phyloP scores from a whole-genome alignment of 2,888 invertebrate species.

The Taenaris catops region DNA sequence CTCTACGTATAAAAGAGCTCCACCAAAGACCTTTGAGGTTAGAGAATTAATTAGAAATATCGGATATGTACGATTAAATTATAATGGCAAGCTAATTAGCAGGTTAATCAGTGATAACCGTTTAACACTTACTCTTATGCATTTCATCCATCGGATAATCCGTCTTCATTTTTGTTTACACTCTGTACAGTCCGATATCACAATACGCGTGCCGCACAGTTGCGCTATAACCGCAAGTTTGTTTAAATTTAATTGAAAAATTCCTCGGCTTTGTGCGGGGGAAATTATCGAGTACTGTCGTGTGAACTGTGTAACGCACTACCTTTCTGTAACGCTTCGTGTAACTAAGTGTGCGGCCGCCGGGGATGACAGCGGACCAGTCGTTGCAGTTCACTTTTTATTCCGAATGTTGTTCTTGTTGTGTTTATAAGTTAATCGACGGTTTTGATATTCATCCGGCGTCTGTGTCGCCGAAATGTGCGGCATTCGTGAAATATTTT shows the following conservation, averaged over 20 bases:
- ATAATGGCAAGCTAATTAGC: no score
- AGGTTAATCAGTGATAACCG: background rate
- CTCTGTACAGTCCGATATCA: slow-evolving; percentile 50
- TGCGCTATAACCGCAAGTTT: slow-evolving; percentile 52
- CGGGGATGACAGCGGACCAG: slow-evolving; percentile 41
- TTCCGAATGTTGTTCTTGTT: slow-evolving; percentile 38
- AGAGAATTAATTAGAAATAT: no score
- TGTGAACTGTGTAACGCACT: slow-evolving; percentile 34
- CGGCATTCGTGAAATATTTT: slow-evolving; percentile 13
- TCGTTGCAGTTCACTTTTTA: slow-evolving; percentile 53
- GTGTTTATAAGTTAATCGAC: slow-evolving; percentile 33
- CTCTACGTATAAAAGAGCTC: no score
- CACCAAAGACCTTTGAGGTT: no score
- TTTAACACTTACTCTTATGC: slow-evolving; percentile 68
- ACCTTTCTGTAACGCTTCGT: slow-evolving; percentile 55
- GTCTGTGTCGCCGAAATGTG: slow-evolving; percentile 15
- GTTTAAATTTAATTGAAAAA: slow-evolving; percentile 60
- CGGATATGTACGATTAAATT: no score
- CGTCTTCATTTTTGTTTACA: slow-evolving; percentile 69
- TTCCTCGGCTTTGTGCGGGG: slow-evolving; percentile 34
- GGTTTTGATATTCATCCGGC: slow-evolving; percentile 29
- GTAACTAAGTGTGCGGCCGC: slow-evolving; percentile 48
- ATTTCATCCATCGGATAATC: slow-evolving; percentile 77
- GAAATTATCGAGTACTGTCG: slow-evolving; percentile 22
- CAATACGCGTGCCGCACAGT: slow-evolving; percentile 41